Percentiles rank a stretch among this genome's conserved stretches.
Evolutionary conservation across 64 coral and sea anemone species (phyloP).

Genomic region (Catalaphyllia jardinei): DNA sequence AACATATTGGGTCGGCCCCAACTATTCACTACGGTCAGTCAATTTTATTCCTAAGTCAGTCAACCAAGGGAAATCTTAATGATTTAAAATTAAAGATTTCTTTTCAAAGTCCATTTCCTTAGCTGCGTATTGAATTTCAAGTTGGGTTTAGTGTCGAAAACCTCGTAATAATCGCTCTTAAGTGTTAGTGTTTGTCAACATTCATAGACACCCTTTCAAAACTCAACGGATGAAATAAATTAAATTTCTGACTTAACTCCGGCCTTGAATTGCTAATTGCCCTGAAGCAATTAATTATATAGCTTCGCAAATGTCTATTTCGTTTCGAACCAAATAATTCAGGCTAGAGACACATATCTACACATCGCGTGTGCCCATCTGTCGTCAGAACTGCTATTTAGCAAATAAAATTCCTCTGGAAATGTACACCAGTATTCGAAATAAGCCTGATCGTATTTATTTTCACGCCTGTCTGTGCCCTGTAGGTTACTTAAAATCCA

Average conservation of each 20-base stretch:
- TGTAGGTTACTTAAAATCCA: neutral
- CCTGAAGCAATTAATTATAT: neutral
- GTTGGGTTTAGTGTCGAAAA: neutral
- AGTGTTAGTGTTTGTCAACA: constrained; percentile 14
- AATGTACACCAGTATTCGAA: neutral
- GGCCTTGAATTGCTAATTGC: neutral
- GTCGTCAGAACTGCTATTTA: neutral
- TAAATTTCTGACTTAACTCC: neutral
- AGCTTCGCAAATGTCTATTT: neutral
- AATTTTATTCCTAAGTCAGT: neutral
- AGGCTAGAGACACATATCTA: neutral
- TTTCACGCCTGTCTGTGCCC: constrained; percentile 1
- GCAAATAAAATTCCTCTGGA: neutral
- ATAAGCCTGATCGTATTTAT: neutral
- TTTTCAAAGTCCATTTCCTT: neutral
- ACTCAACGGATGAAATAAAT: neutral
- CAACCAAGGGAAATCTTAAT: neutral
- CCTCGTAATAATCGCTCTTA: neutral
- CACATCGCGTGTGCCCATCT: neutral
- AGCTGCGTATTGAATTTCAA: neutral
- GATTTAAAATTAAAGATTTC: neutral
- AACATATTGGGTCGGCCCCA: neutral
- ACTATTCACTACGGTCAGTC: neutral
- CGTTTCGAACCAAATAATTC: neutral
- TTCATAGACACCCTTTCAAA: neutral